A percentile compares a stretch with the other conserved stretches of the same genome.
Conservation (phyloP, 2,113 vertebrate genomes). For the Salvator merianae region DNA sequence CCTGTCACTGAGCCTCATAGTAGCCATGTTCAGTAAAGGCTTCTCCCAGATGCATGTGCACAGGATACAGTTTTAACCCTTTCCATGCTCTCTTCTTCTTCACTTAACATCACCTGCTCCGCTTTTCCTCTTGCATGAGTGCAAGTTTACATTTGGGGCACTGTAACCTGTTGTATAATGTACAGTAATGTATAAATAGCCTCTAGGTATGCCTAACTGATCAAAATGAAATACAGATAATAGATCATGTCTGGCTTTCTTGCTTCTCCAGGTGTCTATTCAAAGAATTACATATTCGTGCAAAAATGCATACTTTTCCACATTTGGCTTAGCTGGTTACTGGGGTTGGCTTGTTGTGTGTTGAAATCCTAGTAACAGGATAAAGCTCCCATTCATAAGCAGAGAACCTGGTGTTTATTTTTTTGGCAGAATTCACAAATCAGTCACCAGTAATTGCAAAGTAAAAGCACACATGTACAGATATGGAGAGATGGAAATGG, state of each 20-base stretch:
- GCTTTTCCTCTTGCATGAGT: neutral
- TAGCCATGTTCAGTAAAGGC: neutral
- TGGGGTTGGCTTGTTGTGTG: conserved; percentile 43
- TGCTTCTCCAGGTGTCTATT: conserved; percentile 18
- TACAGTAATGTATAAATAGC: neutral
- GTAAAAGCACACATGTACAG: conserved; percentile 5
- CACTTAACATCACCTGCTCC: neutral
- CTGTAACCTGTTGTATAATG: neutral
- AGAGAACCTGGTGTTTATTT: conserved; percentile 57
- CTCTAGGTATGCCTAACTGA: neutral
- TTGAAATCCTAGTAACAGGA: conserved; percentile 44
- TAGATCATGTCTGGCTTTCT: conserved; percentile 3
- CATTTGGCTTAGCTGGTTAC: conserved; percentile 34
- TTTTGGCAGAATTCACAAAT: conserved; percentile 57
- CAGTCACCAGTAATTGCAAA: conserved; percentile 57
- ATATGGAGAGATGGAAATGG: conserved; percentile 7
- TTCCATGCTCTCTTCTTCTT: neutral
- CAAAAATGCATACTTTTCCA: conserved; percentile 23
- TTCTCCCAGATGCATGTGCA: neutral
- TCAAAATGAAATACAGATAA: neutral
- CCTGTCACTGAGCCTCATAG: no score
- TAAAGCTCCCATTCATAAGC: conserved; percentile 65
- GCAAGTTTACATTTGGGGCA: neutral
- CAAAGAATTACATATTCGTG: conserved; percentile 1
- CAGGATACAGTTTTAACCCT: neutral